phyloP scores from a whole-genome alignment of 2,113 vertebrate genomes.

The Monarcha castaneiventris region DNA sequence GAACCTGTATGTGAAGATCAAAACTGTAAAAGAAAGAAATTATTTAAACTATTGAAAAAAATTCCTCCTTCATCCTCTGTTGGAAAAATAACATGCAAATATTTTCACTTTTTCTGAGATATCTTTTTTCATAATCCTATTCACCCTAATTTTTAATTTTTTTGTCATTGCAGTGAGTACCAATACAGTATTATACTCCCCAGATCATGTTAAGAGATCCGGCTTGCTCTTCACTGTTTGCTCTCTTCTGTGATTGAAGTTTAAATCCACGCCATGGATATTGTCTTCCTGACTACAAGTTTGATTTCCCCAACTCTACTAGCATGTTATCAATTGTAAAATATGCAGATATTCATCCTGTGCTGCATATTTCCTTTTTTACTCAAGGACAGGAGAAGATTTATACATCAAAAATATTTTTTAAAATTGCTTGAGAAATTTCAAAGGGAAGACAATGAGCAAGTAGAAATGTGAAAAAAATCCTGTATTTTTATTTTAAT shows the following conservation, averaged over 20 bases:
- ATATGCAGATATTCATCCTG: background rate
- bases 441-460: background rate
- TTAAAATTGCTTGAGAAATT: background rate
- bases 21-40: background rate
- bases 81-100: background rate
- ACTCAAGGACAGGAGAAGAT: background rate
- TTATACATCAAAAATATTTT: background rate
- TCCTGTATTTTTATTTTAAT: background rate
- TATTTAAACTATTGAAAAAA: background rate
- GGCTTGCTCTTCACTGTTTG: background rate
- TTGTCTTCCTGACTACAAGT: background rate
- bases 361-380: background rate
- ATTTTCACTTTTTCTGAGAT: background rate
- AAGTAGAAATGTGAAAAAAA: background rate
- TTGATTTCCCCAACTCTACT: background rate
- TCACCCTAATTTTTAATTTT: background rate
- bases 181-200: background rate
- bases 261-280: background rate
- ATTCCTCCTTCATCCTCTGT: background rate
- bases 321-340: background rate
- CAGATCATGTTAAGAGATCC: rapidly evolving
- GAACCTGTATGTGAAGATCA: background rate
- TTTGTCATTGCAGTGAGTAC: background rate
- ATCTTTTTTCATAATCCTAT: background rate
- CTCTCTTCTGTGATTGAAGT: background rate